Evolutionary conservation across 2,797 vertebrate species (phyloP).

Genomic region (Catharus ustulatus): DNA sequence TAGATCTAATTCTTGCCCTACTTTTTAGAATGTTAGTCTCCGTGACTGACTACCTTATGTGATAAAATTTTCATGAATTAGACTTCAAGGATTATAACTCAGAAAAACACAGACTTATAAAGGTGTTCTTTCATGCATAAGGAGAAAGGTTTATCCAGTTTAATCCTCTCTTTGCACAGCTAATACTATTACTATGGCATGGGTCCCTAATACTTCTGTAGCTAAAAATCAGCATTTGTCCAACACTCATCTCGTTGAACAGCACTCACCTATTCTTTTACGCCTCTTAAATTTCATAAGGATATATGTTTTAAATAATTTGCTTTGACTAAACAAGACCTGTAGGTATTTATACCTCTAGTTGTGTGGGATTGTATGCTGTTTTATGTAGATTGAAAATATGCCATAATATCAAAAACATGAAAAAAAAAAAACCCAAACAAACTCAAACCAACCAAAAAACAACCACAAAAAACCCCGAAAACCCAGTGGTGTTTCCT

Average conservation of each 20-base stretch:
- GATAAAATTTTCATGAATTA: conserved; percentile 63
- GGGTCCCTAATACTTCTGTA: not conserved
- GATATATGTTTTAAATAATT: not conserved
- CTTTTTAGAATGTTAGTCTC: not conserved
- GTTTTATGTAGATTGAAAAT: not conserved
- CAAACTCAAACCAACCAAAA: not conserved
- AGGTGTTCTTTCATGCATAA: conserved; percentile 51
- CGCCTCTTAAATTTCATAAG: not conserved
- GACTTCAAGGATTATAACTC: conserved; percentile 46
- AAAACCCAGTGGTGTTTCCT: not conserved
- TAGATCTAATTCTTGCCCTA: conserved; percentile 23
- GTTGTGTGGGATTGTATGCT: not conserved
- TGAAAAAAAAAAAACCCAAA: not conserved
- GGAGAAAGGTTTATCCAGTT: conserved; percentile 51
- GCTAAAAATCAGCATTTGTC: conserved; percentile 10
- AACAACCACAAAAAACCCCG: not conserved
- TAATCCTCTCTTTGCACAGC: conserved; percentile 51
- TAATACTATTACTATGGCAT: conserved; percentile 11
- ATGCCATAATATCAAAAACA: not conserved
- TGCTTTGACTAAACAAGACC: not conserved
- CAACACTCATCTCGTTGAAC: not conserved
- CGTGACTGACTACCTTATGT: not conserved
- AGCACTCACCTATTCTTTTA: not conserved
- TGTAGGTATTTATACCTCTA: not conserved
- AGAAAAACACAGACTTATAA: conserved; percentile 39